These are phyloP conservation scores for Bos javanicus DNA, from an alignment of 2,113 vertebrate species.

Conservation along the genomic window DNA sequence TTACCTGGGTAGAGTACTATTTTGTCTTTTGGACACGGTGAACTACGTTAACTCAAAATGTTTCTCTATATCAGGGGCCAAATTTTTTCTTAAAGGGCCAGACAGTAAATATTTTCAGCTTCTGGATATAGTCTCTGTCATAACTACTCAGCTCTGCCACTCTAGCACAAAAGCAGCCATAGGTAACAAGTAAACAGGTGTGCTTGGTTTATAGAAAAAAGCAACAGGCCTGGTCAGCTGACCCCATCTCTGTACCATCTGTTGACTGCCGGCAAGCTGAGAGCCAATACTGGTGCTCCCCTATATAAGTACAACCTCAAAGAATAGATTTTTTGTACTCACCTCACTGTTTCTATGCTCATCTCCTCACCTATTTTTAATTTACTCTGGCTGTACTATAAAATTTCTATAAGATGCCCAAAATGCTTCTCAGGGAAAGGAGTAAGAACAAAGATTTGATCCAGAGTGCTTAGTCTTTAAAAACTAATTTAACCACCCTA, in stretches of 20 bases:
- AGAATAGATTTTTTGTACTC: background rate
- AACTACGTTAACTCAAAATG: background rate
- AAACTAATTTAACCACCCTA: background rate
- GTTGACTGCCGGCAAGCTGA: background rate
- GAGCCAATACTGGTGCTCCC: background rate
- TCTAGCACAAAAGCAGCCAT: background rate
- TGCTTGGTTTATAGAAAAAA: background rate
- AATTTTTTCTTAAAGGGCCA: background rate
- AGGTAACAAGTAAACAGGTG: background rate
- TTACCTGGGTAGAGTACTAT: background rate
- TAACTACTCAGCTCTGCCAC: background rate
- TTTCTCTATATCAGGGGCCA: background rate
- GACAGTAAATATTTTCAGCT: background rate
- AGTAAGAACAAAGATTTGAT: background rate
- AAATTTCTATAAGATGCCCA: background rate
- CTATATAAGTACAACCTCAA: background rate
- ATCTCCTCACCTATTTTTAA: background rate
- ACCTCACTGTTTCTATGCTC: background rate
- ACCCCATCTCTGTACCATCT: background rate
- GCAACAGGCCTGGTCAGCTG: background rate
- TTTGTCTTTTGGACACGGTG: background rate
- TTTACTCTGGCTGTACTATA: background rate
- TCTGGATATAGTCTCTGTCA: background rate
- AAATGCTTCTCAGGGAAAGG: background rate
- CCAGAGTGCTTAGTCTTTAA: background rate